Conservation (phyloP, 2,888 invertebrate genomes). For the Noctua comes region DNA sequence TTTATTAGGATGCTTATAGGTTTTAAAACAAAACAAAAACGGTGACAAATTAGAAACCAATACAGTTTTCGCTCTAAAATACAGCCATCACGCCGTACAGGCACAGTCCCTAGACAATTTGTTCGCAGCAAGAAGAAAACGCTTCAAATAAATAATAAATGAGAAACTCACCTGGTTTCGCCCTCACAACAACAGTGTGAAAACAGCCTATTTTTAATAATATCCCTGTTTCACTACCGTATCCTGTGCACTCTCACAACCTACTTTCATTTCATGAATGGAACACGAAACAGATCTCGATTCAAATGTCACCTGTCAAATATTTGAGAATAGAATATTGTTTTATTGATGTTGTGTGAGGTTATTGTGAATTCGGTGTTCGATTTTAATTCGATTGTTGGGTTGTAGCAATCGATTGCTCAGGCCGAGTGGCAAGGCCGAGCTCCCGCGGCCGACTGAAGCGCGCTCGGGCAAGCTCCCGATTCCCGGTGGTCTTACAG, state of each 20-base stretch:
- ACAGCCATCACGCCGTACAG: constrained; percentile 32
- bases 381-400: constrained; percentile 71
- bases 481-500: constrained; percentile 78
- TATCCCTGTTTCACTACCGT: constrained; percentile 71
- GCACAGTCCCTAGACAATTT: constrained; percentile 53
- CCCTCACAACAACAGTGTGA: constrained; percentile 70
- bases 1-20: not conserved
- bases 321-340: constrained; percentile 46
- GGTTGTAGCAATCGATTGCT: constrained; percentile 50
- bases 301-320: constrained; percentile 46
- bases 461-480: constrained; percentile 69
- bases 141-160: constrained; percentile 72
- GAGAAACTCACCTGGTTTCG: constrained; percentile 71
- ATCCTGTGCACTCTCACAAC: constrained; percentile 75
- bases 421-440: constrained; percentile 67
- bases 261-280: constrained; percentile 71
- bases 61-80: constrained; percentile 37
- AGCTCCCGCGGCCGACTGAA: constrained; percentile 84
- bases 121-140: constrained; percentile 60
- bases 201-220: constrained; percentile 74
- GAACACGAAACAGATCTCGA: constrained; percentile 55
- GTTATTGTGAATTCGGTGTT: constrained; percentile 59
- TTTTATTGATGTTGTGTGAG: constrained; percentile 58
- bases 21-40: not conserved
- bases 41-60: constrained; percentile 1